Conservation (phyloP, 2,797 vertebrate genomes). For the Momotus momota region DNA sequence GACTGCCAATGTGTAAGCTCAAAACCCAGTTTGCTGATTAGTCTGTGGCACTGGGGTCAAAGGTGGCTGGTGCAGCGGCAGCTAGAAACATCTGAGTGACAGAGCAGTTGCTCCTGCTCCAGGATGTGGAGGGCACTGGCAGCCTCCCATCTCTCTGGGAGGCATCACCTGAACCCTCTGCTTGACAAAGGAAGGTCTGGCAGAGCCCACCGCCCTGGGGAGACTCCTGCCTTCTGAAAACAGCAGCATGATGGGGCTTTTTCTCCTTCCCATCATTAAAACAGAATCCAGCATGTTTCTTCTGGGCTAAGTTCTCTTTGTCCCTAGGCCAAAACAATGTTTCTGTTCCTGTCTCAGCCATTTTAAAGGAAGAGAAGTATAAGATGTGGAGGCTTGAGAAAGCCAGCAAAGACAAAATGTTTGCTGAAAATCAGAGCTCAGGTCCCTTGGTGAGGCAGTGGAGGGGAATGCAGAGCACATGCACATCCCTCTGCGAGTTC, state of each 20-base stretch:
- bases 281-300: neutral
- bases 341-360: neutral
- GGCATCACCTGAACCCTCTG: neutral
- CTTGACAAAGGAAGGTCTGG: neutral
- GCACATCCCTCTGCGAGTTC: neutral
- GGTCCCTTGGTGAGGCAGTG: accelerated
- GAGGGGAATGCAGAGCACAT: neutral
- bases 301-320: neutral
- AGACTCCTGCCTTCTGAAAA: neutral
- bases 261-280: neutral
- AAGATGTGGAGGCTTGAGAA: neutral
- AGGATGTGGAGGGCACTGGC: accelerated
- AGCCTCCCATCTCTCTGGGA: neutral
- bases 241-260: neutral
- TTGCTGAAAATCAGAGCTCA: neutral
- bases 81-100: neutral
- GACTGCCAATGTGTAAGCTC: neutral
- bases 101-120: accelerated
- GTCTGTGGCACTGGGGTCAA: neutral
- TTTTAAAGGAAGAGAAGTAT: neutral
- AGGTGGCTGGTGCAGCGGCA: neutral
- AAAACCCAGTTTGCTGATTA: neutral
- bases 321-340: neutral
- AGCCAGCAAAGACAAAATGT: neutral
- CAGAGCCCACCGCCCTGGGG: neutral